A percentile compares a stretch with the other conserved stretches of the same genome.
Evolutionary conservation across 2,888 invertebrate genomes (phyloP).

Genomic region (Nycteola revayana): DNA sequence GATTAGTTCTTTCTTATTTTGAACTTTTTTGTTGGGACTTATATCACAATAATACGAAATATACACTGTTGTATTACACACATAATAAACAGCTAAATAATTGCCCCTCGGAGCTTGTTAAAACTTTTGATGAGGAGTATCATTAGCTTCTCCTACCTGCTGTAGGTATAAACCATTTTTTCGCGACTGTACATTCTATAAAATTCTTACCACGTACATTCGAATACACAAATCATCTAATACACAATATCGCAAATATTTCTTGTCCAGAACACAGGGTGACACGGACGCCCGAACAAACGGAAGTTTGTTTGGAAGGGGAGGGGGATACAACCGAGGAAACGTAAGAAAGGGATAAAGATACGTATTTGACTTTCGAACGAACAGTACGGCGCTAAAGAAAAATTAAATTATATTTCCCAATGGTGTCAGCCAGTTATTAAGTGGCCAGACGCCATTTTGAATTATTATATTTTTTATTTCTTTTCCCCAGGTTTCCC

Average conservation of each 20-base stretch:
- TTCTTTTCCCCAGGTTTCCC: conserved; percentile 69
- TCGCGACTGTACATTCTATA: conserved; percentile 46
- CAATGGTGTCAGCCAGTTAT: conserved; percentile 83
- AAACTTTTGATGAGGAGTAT: conserved; percentile 32
- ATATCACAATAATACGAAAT: conserved; percentile 12
- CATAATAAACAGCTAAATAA: conserved; percentile 19
- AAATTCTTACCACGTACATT: conserved; percentile 61
- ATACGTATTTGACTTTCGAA: conserved; percentile 33
- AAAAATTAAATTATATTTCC: conserved; percentile 83
- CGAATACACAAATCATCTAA: conserved; percentile 76
- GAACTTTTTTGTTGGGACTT: too few relatives aligned
- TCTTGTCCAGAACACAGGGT: conserved; percentile 73
- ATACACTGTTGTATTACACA: conserved; percentile 11
- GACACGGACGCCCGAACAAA: conserved; percentile 64
- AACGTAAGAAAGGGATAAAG: conserved; percentile 55
- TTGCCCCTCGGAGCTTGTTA: conserved; percentile 25
- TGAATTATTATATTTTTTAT: conserved; percentile 80
- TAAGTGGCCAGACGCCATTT: conserved; percentile 83
- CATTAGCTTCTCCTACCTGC: conserved; percentile 20
- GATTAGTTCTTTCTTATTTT: too few relatives aligned
- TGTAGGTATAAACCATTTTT: conserved; percentile 30
- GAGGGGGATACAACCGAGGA: conserved; percentile 52
- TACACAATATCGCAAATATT: conserved; percentile 79
- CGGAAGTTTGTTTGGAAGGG: conserved; percentile 50
- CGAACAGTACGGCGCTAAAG: conserved; percentile 54